Conservation (phyloP, 92 coral and sea anemone species). For the Palythoa grandis region DNA sequence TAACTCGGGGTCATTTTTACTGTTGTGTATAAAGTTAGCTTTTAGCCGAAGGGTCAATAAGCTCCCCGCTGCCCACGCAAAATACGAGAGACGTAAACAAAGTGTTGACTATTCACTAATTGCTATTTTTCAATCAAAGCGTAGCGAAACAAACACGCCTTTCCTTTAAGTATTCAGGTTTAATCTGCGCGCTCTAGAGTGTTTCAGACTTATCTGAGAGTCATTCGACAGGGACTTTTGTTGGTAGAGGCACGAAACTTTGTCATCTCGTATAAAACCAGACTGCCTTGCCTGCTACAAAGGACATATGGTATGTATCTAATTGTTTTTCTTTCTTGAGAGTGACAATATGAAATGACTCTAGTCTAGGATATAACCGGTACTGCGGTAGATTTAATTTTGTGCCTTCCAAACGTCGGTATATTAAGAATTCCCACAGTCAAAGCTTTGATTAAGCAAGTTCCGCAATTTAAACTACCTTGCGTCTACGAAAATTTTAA, state of each 20-base stretch:
- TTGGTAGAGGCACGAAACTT: not conserved
- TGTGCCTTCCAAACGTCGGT: not conserved
- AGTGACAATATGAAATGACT: not conserved
- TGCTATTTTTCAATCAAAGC: not conserved
- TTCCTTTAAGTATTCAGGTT: not conserved
- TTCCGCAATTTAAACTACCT: no score
- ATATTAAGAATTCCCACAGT: no score
- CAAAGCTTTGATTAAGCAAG: no score
- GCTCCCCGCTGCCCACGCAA: not conserved
- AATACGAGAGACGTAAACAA: not conserved
- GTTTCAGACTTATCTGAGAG: not conserved
- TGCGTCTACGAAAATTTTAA: not conserved
- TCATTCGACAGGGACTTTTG: not conserved
- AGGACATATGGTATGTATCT: not conserved
- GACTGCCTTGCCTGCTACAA: not conserved
- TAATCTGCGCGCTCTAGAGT: not conserved
- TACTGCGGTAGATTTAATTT: not conserved
- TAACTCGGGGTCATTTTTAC: not conserved
- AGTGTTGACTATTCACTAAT: not conserved
- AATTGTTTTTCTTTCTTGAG: not conserved
- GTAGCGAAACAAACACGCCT: not conserved
- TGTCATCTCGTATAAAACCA: not conserved
- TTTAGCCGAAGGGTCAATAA: not conserved
- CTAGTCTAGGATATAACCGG: not conserved
- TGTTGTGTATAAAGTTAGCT: constrained; percentile 4